Evolutionary conservation across 2,113 vertebrate species (phyloP), one percentile per base, ranked within the genome.

Genomic region (Cromileptes altivelis): DNA sequence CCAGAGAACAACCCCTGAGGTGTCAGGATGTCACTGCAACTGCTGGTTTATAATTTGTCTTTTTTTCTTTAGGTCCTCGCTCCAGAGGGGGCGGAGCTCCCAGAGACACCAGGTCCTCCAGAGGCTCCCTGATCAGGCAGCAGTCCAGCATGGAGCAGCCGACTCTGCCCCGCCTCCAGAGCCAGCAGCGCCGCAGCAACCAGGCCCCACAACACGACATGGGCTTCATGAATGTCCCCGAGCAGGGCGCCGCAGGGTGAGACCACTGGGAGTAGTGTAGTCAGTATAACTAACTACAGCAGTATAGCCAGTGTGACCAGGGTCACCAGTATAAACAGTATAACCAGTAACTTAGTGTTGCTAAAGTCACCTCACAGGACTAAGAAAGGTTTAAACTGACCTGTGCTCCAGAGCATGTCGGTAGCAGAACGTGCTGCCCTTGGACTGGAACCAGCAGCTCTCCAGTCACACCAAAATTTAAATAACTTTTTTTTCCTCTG

Each of bases 211-310:
- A 55, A 4, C 57, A 76, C 0, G 94, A 97, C 90, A 92, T 95
- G 92, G 93, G 91, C 42, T 97, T 97, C 89, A 97, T 97, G 96
- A 84, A 91, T 0, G 96, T 97, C 27, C 96, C 96, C 0, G 96
- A 97, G 7, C 94, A 96, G 75, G 96, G 96, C 0, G 96, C 95
- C 1, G 96, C 96, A 1, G 96, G 96, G 96, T 97, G 71, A 95
- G 94, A 10, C 25, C 0, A 0, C 14, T 7, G 33, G 23, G 23
- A 73, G 1, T n/a, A 4, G 27, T 37, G 10, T 45, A 45, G 9
- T 42, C 9, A 12, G 25, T 50, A 21, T 4, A 17, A 23, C 30
- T 9, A 64, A 18, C 42, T 14, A 1, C 4, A 47, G 23, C 11
- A 23, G 0, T 15, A 14, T 12, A 27, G 42, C 42, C 9, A 12